phyloP scores from a whole-genome alignment of 1,140 invertebrate species.

The Heliconius hewitsoni region DNA sequence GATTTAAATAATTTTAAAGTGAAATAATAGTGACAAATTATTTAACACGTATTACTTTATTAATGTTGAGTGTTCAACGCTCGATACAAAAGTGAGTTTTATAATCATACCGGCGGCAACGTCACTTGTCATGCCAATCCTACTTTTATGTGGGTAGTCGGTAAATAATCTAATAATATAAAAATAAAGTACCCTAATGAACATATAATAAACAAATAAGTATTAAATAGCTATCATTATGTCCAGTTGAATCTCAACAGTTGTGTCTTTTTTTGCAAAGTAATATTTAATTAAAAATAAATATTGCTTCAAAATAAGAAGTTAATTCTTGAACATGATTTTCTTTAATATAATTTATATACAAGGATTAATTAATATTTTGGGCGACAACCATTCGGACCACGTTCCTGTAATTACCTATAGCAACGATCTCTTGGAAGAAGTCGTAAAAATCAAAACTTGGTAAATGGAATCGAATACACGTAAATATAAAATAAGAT shows the following conservation, averaged over 20 bases:
- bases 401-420: background rate
- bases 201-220: too few species aligned
- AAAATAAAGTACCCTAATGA: too few species aligned
- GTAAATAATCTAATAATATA: too few species aligned
- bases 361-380: background rate
- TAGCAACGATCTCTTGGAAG: background rate
- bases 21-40: too few species aligned
- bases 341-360: background rate
- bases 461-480: background rate
- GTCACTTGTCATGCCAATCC: too few species aligned
- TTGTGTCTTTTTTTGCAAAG: background rate
- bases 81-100: too few species aligned
- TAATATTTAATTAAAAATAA: background rate
- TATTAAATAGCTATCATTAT: background rate
- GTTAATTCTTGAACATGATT: background rate
- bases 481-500: conserved; percentile 64
- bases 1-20: too few species aligned
- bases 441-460: background rate
- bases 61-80: too few species aligned
- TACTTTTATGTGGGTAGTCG: too few species aligned
- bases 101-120: too few species aligned
- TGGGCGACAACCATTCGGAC: too few species aligned
- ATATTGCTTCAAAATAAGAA: background rate
- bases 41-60: too few species aligned
- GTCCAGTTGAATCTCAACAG: background rate